Evolutionary conservation across 2,888 invertebrate genomes (phyloP), one percentile per base, ranked within the genome.

Genomic region (Parapristionchus giblindavisi): DNA sequence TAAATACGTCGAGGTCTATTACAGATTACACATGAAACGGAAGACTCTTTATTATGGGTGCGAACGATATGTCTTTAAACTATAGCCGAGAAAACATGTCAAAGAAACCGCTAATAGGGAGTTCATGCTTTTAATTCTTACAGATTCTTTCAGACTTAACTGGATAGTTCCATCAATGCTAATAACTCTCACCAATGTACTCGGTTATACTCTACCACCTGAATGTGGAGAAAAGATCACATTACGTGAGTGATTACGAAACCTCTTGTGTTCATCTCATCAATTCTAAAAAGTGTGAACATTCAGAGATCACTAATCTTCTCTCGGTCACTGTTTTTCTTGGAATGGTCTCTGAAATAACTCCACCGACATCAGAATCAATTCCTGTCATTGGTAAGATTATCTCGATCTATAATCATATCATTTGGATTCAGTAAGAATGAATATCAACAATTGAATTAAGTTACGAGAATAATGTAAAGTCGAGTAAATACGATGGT

Each of bases 161-260:
- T 92, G 99, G 89, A 97, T 99, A 90, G 77, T 85, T 24, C 82
- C 84, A 8, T 97, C 97, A 90, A 95, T 98, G 88, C 92, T 99
- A 89, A 98, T 99, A 89, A 96, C 98, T 85, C 96, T 97, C 86
- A 96, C 98, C 95, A 96, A 98, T 82, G 92, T 99, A 85, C 92
- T 99, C 86, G 96, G 97, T 86, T 99, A 99, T 91, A 96, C 97
- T 83, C 91, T 99, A 89, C 98, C 99, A 85, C 97, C 97, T 83
- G 98, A 99, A 91, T 97, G 97, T 81, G 98, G 99, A 89, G 99
- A 99, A 91, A 99, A 99, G 90, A 92, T 99, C 85, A 97, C 98
- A 84, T 92, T 99, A 90, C 96, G 95, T 94, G 91, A 87, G 89
- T n/a, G n/a, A n/a, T n/a, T n/a, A n/a, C n/a, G n/a, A n/a, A n/a